Percentiles rank a stretch among this genome's conserved stretches.
Evolutionary conservation across 2,113 vertebrate genomes (phyloP).

Genomic region (Gobio gobio): DNA sequence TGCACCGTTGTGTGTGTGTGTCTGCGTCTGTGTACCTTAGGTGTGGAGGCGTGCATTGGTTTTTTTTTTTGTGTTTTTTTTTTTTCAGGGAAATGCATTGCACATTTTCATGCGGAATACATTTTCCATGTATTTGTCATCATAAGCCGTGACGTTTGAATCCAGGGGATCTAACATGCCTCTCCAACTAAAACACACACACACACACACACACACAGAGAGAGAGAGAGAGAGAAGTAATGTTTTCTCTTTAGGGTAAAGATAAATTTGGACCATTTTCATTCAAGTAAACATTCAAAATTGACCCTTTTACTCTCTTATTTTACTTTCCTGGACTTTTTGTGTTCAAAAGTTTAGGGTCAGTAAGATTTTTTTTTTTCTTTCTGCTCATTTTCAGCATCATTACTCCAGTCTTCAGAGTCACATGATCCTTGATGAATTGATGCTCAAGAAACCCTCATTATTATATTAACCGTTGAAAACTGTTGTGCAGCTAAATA

Average conservation of each 20-base stretch:
- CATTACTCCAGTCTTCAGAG: background rate
- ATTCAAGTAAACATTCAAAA: background rate
- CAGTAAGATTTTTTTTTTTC: too few species aligned
- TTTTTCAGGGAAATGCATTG: constrained; percentile 20
- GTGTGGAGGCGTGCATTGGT: constrained; percentile 43
- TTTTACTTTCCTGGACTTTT: background rate
- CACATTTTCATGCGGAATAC: constrained; percentile 27
- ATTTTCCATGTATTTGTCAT: constrained; percentile 40
- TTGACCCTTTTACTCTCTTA: background rate
- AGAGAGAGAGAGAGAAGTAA: background rate
- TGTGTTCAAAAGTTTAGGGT: background rate
- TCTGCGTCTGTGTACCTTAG: constrained; percentile 5
- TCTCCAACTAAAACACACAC: constrained; percentile 29
- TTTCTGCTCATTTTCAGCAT: background rate
- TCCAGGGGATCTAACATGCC: constrained; percentile 26
- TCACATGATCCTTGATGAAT: background rate
- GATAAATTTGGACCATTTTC: background rate
- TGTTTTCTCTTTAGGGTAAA: constrained; percentile 21
- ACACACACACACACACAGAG: background rate
- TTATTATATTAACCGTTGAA: too few species aligned
- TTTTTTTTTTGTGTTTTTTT: constrained; percentile 9
- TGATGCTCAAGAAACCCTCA: too few species aligned
- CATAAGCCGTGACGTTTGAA: constrained; percentile 34
- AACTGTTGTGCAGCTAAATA: too few species aligned
- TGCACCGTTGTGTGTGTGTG: constrained; percentile 56